A percentile compares a stretch with the other conserved stretches of the same genome.
phyloP scores from a whole-genome alignment of 2,797 vertebrate genomes.

The Parambassis ranga region DNA sequence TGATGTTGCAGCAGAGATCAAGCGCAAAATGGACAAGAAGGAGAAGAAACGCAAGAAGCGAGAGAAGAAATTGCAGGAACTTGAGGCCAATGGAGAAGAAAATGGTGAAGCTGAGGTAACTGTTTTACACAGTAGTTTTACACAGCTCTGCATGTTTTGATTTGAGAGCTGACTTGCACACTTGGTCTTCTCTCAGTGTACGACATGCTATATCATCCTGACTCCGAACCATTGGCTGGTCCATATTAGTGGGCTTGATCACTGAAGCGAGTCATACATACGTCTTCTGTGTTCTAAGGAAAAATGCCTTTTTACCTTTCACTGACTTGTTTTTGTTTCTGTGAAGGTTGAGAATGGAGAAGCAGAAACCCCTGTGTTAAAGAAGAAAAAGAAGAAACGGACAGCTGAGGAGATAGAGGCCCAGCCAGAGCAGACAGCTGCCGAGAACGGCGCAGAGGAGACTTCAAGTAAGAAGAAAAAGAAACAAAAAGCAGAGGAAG shows the following conservation, averaged over 20 bases:
- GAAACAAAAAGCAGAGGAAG: conserved; percentile 51
- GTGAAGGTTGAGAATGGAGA: conserved; percentile 52
- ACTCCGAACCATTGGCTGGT: conserved; percentile 83
- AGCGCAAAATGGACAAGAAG: conserved; percentile 87
- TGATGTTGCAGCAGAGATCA: conserved; percentile 84
- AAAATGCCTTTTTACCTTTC: no score
- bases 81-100: conserved; percentile 44
- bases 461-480: conserved; percentile 66
- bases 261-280: conserved; percentile 84
- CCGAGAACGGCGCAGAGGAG: conserved; percentile 68
- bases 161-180: conserved; percentile 63
- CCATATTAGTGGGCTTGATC: conserved; percentile 70
- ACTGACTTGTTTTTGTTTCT: accelerated
- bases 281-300: no score
- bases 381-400: conserved; percentile 77
- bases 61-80: conserved; percentile 84
- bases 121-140: accelerated
- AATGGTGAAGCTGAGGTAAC: conserved; percentile 57
- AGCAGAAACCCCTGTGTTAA: conserved; percentile 20
- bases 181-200: conserved; percentile 74
- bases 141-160: conserved; percentile 62
- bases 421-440: conserved; percentile 13
- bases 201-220: conserved; percentile 74
- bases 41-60: conserved; percentile 89
- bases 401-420: conserved; percentile 29